Conservation (phyloP, 2,888 invertebrate genomes). For the Alcis repandata region DNA sequence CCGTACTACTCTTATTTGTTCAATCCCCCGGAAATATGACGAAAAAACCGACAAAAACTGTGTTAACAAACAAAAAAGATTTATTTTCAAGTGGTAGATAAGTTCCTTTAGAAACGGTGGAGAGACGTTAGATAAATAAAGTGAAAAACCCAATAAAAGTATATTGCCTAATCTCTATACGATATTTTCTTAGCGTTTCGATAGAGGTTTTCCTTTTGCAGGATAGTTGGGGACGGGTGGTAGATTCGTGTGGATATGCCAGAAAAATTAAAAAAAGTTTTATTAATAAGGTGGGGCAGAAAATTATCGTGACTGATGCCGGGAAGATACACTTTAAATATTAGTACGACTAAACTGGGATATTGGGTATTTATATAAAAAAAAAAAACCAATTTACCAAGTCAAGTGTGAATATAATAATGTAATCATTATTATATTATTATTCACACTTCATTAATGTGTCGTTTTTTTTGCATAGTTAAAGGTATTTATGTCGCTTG, state of each 20-base stretch:
- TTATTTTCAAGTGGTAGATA: slow-evolving; percentile 79
- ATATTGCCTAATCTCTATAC: slow-evolving; percentile 85
- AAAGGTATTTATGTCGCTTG: too few species aligned
- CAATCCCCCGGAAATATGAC: slow-evolving; percentile 57
- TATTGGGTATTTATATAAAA: too few species aligned
- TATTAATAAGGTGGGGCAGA: too few species aligned
- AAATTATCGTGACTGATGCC: too few species aligned
- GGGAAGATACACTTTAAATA: too few species aligned
- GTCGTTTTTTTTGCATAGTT: too few species aligned
- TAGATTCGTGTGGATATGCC: slow-evolving; percentile 56
- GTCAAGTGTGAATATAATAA: too few species aligned
- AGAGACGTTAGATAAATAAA: slow-evolving; percentile 81
- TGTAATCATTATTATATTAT: too few species aligned
- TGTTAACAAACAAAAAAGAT: slow-evolving; percentile 85
- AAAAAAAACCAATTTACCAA: too few species aligned
- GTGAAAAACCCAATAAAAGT: slow-evolving; percentile 83
- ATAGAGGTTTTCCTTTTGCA: slow-evolving; percentile 77
- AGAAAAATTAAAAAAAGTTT: not conserved
- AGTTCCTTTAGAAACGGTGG: slow-evolving; percentile 63
- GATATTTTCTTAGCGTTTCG: slow-evolving; percentile 84
- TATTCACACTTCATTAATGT: too few species aligned
- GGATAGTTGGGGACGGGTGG: slow-evolving; percentile 41
- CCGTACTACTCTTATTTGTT: slow-evolving; percentile 68
- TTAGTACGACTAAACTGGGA: too few species aligned
- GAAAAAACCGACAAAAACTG: slow-evolving; percentile 61